Evolutionary conservation across 2,888 invertebrate genomes (phyloP).

Genomic region (Hemithea aestivaria): DNA sequence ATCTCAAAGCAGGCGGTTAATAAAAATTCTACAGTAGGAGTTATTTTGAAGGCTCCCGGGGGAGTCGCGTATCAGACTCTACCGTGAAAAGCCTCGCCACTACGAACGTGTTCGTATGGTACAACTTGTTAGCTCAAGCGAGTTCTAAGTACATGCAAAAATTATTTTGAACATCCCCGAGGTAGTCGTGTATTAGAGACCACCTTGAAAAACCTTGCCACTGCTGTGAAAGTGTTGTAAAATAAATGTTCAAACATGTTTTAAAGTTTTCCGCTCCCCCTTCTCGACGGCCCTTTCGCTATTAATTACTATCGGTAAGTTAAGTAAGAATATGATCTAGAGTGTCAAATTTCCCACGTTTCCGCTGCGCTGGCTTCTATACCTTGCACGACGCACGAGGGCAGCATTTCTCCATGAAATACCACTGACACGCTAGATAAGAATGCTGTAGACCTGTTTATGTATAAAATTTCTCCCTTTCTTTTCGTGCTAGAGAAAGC

Average conservation of each 20-base stretch:
- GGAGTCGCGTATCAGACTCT: slow-evolving; percentile 62
- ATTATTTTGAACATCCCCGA: too few species aligned
- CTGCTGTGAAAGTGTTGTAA: too few species aligned
- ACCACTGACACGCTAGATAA: slow-evolving; percentile 53
- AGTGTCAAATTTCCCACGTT: too few species aligned
- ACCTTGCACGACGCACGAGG: slow-evolving; percentile 6
- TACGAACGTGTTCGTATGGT: slow-evolving; percentile 43
- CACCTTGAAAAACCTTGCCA: too few species aligned
- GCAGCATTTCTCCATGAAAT: slow-evolving; percentile 59
- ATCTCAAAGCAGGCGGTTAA: slow-evolving; percentile 54
- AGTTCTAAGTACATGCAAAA: slow-evolving; percentile 5
- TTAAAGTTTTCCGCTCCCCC: too few species aligned
- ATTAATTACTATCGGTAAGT: too few species aligned
- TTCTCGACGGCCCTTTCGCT: too few species aligned
- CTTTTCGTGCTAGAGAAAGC: too few species aligned
- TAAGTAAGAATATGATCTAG: too few species aligned
- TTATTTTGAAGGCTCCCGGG: slow-evolving; percentile 64
- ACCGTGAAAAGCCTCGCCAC: slow-evolving; percentile 50
- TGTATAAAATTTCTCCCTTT: slow-evolving; percentile 63
- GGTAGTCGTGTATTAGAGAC: too few species aligned
- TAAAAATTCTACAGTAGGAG: slow-evolving; percentile 71
- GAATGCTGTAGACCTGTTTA: slow-evolving; percentile 58
- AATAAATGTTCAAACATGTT: too few species aligned
- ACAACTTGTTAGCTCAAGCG: slow-evolving; percentile 12
- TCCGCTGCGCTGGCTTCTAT: slow-evolving; percentile 9